Evolutionary conservation across 2,113 vertebrate genomes (phyloP).

Genomic region (Equus przewalskii): DNA sequence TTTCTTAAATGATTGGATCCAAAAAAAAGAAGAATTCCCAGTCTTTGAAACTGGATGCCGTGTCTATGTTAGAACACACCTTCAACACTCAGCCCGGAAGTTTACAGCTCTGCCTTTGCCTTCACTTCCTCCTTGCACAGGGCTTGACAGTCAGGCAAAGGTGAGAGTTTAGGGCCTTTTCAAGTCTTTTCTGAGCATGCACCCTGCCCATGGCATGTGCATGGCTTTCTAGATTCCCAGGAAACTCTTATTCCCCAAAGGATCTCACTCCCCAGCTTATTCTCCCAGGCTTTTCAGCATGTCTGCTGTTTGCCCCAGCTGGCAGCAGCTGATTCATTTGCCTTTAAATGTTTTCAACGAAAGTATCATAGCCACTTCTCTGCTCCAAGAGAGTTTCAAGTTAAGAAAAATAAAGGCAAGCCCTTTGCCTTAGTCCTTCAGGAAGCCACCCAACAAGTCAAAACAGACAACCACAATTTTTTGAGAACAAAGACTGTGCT

Average conservation of each 20-base stretch:
- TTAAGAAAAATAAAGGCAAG: neutral
- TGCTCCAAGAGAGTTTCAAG: neutral
- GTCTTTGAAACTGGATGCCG: neutral
- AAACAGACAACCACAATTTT: neutral
- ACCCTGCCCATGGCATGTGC: neutral
- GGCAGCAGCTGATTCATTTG: neutral
- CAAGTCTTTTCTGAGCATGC: neutral
- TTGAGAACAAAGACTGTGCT: neutral
- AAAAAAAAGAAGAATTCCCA: neutral
- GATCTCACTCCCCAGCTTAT: neutral
- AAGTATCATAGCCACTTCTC: neutral
- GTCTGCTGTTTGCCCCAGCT: neutral
- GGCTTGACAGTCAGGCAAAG: neutral
- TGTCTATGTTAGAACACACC: neutral
- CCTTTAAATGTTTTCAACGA: neutral
- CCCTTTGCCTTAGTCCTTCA: neutral
- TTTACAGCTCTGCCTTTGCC: neutral
- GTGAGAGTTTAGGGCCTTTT: neutral
- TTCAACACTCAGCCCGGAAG: neutral
- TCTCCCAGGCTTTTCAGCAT: neutral
- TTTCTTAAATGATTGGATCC: constrained; percentile 27
- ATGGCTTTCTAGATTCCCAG: neutral
- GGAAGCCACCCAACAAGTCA: neutral
- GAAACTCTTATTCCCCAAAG: neutral
- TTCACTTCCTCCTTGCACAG: neutral